Base-by-base conservation (phyloP, 2,113 vertebrate genomes). In the Corythaixoides concolor region DNA sequence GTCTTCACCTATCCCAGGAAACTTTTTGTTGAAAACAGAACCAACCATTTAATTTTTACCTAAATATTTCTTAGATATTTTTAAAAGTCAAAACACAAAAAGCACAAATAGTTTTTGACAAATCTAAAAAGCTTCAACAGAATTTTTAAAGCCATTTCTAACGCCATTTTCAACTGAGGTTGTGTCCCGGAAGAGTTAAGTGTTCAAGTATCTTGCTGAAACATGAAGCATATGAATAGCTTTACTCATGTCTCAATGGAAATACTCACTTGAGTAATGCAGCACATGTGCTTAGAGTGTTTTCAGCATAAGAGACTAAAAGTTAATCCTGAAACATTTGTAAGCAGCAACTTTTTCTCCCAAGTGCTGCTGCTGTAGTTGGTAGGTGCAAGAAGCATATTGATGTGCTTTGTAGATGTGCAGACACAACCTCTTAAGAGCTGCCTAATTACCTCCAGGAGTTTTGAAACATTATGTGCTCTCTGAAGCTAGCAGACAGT, bases 391-490 rank as follows among this genome's bases (percentile, higher is more conserved):
- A 53, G 50, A 75, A 47, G 37, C 24, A 8, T 15, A 26, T 4
- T 45, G 39, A 49, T 64, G 73, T 19, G n/a, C 23, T 27, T 39
- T 35, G 22, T 64, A 37, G 50, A 26, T 47, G 37, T 33, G 67
- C 19, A 55, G 56, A 20, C 12, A 35, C 11, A 9, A 10, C 52
- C 56, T 70, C 80, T n/a, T 35, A 24, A 41, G 62, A 75, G 56
- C 62, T 53, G 50, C 1, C 0, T 23, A 30, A 66, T 35, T 45
- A 43, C 22, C 28, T 41, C 5, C 1, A 2, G 2, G 8, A 27
- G 64, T 67, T 73, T 67, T 39, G 43, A 58, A 89, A 62, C 33
- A n/a, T 15, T 10, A 3, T 6, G 14, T 47, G 85, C 79, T 67
- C 53, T 50, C 52, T 49, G 70, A 60, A 67, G 52, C 41, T 63